A percentile compares a stretch with the other conserved stretches of the same genome.
Conservation (phyloP, 2,113 vertebrate genomes). For the Esox niger region DNA sequence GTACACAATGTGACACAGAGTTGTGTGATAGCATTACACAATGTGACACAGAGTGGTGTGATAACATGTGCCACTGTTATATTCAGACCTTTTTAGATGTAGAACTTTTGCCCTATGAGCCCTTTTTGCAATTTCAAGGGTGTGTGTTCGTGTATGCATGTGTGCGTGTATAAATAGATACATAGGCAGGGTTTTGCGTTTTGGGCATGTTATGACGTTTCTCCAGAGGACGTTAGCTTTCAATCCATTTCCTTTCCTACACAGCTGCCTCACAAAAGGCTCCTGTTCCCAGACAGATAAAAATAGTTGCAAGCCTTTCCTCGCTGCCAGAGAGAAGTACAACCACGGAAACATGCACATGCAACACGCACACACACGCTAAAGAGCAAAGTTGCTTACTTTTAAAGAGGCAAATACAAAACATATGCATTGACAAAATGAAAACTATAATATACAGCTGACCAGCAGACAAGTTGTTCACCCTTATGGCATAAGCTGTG, state of each 20-base stretch:
- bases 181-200: neutral
- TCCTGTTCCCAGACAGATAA: constrained; percentile 60
- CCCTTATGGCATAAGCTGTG: no score
- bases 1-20: constrained; percentile 13
- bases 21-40: no score
- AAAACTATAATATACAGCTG: no score
- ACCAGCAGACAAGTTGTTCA: no score
- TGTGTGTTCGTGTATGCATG: constrained; percentile 29
- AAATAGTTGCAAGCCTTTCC: constrained; percentile 52
- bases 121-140: neutral
- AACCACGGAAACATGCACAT: constrained; percentile 23
- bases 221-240: constrained; percentile 32
- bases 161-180: constrained; percentile 12
- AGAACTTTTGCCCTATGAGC: neutral
- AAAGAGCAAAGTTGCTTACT: no score
- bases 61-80: no score
- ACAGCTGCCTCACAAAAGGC: constrained; percentile 55
- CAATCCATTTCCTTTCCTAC: constrained; percentile 59
- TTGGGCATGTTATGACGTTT: neutral
- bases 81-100: neutral
- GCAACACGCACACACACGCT: constrained; percentile 15
- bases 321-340: constrained; percentile 9
- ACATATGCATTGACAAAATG: no score
- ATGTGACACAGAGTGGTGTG: constrained; percentile 1
- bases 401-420: no score